Conservation (phyloP, 1,140 invertebrate species). For the Stegodyphus dumicola region DNA sequence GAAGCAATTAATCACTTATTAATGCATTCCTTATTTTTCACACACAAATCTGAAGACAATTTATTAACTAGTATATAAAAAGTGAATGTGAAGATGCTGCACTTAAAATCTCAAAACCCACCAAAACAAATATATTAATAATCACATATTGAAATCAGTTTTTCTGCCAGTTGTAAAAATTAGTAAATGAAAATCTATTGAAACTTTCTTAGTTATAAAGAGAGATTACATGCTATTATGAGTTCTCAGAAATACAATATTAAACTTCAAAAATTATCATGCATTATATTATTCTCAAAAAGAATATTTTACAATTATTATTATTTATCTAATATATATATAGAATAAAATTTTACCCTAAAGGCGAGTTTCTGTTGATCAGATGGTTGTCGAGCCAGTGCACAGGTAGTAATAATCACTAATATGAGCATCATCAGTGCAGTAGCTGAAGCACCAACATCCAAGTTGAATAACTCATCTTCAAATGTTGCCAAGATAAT, state of each 20-base stretch:
- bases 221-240: not conserved
- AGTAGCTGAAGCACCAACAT: slow-evolving; percentile 46
- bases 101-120: too few relatives aligned
- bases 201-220: not conserved
- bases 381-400: slow-evolving; percentile 60
- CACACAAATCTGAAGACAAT: too few relatives aligned
- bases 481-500: slow-evolving; percentile 41
- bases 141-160: too few relatives aligned
- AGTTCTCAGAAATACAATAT: not conserved
- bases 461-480: slow-evolving; percentile 44
- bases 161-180: too few relatives aligned
- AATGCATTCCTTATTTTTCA: too few relatives aligned
- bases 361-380: slow-evolving; percentile 57
- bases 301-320: not conserved
- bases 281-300: not conserved
- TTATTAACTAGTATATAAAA: too few relatives aligned
- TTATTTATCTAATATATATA: not conserved
- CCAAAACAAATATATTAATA: too few relatives aligned
- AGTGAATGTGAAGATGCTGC: too few relatives aligned
- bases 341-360: slow-evolving; percentile 9
- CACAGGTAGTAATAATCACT: slow-evolving; percentile 39
- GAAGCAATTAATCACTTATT: too few relatives aligned
- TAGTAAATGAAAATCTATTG: not conserved
- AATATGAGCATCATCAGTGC: slow-evolving; percentile 31
- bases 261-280: not conserved